phyloP scores from a whole-genome alignment of 2,888 invertebrate genomes.

The Sarcophaga variegata region DNA sequence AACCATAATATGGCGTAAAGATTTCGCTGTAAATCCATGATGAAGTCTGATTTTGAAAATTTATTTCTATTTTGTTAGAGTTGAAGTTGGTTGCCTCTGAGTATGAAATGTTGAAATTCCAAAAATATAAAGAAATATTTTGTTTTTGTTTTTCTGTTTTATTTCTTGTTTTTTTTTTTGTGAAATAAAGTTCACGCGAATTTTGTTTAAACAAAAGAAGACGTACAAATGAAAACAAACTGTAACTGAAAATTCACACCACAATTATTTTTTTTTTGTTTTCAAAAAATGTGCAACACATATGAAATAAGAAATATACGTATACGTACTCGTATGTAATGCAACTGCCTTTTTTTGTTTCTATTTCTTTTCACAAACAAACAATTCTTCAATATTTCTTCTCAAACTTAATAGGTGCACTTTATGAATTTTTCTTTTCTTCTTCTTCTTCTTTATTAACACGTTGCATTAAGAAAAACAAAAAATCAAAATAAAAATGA shows the following conservation, averaged over 20 bases:
- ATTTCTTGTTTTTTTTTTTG: constrained; percentile 11
- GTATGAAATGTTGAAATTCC: constrained; percentile 25
- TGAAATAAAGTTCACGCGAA: constrained; percentile 66
- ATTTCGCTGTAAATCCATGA: constrained; percentile 76
- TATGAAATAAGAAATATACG: neutral
- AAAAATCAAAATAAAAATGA: constrained; percentile 34
- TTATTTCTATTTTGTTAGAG: constrained; percentile 66
- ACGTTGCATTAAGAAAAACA: constrained; percentile 47
- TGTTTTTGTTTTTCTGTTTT: neutral
- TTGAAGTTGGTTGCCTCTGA: neutral
- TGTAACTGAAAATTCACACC: constrained; percentile 45
- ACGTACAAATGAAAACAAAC: constrained; percentile 32
- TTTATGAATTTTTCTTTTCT: constrained; percentile 53
- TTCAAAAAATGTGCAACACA: constrained; percentile 42
- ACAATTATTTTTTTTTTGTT: constrained; percentile 1
- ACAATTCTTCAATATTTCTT: constrained; percentile 41
- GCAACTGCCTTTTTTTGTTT: constrained; percentile 44
- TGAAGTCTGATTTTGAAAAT: constrained; percentile 63
- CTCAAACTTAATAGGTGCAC: constrained; percentile 64
- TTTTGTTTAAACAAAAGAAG: constrained; percentile 14
- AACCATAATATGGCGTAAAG: constrained; percentile 75
- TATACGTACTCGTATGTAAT: constrained; percentile 13
- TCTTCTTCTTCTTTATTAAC: constrained; percentile 16
- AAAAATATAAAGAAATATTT: constrained; percentile 13
- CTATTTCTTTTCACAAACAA: constrained; percentile 29